Conservation (phyloP, 2,113 vertebrate species). For the Pseudorhombus dupliciocellatus region DNA sequence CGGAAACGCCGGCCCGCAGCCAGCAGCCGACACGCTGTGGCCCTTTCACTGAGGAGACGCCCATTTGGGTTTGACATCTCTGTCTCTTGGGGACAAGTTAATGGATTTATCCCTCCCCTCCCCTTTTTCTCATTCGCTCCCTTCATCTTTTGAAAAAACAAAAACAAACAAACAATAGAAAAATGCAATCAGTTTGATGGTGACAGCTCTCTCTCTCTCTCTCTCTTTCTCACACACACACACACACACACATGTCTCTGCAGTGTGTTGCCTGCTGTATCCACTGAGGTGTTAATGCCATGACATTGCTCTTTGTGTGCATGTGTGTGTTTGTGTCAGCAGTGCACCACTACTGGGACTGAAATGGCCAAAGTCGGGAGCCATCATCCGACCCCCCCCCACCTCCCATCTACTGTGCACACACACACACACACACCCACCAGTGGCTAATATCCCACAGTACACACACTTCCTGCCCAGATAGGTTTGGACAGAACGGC, state of each 20-base stretch:
- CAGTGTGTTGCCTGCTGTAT: slow-evolving; percentile 7
- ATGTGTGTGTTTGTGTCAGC: slow-evolving; percentile 37
- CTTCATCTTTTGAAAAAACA: slow-evolving; percentile 3
- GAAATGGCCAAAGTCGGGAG: slow-evolving; percentile 55
- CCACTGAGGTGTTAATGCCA: slow-evolving; percentile 43
- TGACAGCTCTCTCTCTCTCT: too few relatives aligned
- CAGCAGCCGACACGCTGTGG: slow-evolving; percentile 15
- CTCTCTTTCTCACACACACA: neutral
- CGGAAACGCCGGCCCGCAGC: slow-evolving; percentile 39
- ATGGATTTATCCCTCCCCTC: slow-evolving; percentile 40
- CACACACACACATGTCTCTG: neutral
- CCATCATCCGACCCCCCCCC: slow-evolving; percentile 42
- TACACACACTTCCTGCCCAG: slow-evolving; percentile 24
- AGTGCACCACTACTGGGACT: slow-evolving; percentile 37
- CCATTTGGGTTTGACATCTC: slow-evolving; percentile 17
- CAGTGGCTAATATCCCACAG: slow-evolving; percentile 36
- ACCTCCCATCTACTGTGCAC: slow-evolving; percentile 11
- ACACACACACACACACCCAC: slow-evolving; percentile 24
- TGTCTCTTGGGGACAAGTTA: slow-evolving; percentile 26
- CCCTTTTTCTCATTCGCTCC: neutral
- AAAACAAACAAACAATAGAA: slow-evolving; percentile 31
- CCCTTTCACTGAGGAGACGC: slow-evolving; percentile 17
- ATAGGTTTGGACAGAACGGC: slow-evolving; percentile 46
- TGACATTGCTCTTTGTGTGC: slow-evolving; percentile 9
- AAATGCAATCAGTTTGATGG: slow-evolving; percentile 40